A percentile compares a stretch with the other conserved stretches of the same genome.
Evolutionary conservation across 2,888 invertebrate species (phyloP).

Genomic region (Amphiduros pacificus): DNA sequence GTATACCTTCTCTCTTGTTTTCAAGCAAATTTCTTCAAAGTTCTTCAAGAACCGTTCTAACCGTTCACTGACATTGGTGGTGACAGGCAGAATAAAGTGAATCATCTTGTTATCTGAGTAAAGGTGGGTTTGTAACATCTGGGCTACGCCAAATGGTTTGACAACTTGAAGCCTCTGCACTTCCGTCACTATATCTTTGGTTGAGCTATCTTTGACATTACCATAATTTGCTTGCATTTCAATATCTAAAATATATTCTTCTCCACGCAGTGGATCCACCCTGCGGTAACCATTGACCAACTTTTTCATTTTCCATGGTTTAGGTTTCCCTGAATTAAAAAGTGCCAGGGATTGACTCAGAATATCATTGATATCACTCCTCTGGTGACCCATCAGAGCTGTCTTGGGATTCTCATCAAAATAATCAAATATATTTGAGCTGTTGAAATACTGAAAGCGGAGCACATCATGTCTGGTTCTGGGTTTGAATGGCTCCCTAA

Average conservation of each 20-base stretch:
- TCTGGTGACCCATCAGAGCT: constrained; percentile 25
- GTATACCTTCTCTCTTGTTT: constrained; percentile 9
- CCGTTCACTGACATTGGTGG: background rate
- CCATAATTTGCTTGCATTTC: constrained; percentile 1
- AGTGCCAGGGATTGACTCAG: constrained; percentile 19
- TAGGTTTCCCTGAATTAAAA: constrained; percentile 14
- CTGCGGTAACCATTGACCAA: constrained; percentile 26
- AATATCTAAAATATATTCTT: constrained; percentile 26
- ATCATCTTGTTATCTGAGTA: constrained; percentile 12
- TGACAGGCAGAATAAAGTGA: constrained; percentile 27
- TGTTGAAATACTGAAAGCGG: constrained; percentile 27
- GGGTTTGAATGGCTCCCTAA: constrained; percentile 24
- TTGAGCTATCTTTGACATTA: background rate
- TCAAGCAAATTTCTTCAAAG: constrained; percentile 25
- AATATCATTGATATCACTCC: constrained; percentile 26
- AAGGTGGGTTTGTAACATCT: constrained; percentile 7
- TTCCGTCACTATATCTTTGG: background rate
- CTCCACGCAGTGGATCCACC: constrained; percentile 27
- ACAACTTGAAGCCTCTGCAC: constrained; percentile 21
- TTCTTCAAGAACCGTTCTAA: constrained; percentile 22
- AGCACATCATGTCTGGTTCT: constrained; percentile 23
- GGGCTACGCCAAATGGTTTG: constrained; percentile 26
- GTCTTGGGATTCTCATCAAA: constrained; percentile 26
- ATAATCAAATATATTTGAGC: constrained; percentile 15
- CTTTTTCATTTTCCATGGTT: constrained; percentile 16